Evolutionary conservation across 2,113 vertebrate genomes (phyloP).

Genomic region (Pitta sordida): DNA sequence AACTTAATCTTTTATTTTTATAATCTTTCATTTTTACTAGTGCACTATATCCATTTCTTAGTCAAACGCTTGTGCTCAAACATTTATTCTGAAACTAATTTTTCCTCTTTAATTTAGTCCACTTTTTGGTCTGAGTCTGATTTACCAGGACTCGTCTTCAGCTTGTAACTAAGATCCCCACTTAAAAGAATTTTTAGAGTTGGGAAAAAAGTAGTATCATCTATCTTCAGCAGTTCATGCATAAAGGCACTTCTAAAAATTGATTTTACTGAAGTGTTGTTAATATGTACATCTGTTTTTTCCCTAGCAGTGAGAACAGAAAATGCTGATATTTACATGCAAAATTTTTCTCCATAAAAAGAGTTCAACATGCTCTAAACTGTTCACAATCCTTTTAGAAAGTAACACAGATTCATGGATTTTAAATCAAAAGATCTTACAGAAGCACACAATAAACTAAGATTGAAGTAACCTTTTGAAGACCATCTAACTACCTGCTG

Average conservation of each 20-base stretch:
- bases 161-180: background rate
- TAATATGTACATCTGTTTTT: background rate
- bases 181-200: background rate
- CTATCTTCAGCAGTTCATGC: background rate
- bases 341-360: background rate
- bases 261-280: background rate
- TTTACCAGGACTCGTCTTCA: background rate
- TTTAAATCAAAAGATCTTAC: background rate
- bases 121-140: background rate
- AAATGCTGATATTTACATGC: background rate
- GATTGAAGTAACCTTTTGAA: background rate
- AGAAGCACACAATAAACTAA: background rate
- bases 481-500: background rate
- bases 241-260: background rate
- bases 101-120: background rate
- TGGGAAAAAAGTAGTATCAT: fast-evolving
- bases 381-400: background rate
- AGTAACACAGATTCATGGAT: background rate
- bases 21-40: background rate
- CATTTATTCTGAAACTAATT: background rate
- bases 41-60: background rate
- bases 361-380: background rate
- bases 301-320: background rate
- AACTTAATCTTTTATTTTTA: background rate
- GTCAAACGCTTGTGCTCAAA: background rate